phyloP scores from a whole-genome alignment of 2,113 vertebrate genomes.

The Hippotragus niger region DNA sequence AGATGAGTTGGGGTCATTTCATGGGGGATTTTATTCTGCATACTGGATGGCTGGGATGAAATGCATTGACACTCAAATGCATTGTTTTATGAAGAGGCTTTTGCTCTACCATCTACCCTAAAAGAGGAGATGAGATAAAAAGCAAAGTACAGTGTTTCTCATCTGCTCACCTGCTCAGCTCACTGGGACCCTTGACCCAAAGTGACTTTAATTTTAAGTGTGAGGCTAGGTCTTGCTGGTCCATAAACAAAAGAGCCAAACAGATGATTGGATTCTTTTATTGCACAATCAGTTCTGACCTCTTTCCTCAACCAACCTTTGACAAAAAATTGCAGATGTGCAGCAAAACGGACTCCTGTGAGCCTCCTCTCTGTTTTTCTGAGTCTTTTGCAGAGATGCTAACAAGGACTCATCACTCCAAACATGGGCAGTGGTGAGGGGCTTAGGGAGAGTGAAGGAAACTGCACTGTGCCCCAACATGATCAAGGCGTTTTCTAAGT shows the following conservation, averaged over 20 bases:
- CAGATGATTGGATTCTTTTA: background rate
- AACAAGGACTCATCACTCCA: background rate
- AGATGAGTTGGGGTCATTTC: background rate
- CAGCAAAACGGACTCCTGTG: background rate
- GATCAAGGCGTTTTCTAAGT: background rate
- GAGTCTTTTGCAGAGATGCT: background rate
- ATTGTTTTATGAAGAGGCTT: background rate
- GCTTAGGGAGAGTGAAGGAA: background rate
- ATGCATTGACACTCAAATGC: background rate
- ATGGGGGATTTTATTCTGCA: background rate
- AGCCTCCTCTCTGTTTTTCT: background rate
- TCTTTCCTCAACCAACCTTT: background rate
- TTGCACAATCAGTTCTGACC: background rate
- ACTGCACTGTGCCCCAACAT: background rate
- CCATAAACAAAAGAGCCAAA: background rate
- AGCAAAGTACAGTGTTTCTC: background rate
- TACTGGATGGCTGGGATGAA: background rate
- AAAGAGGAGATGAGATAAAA: background rate
- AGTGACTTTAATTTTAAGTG: background rate
- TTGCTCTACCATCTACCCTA: background rate
- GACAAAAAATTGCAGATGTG: background rate
- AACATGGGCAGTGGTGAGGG: background rate
- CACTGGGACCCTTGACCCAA: background rate
- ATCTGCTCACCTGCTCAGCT: background rate
- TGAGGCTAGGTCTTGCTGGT: background rate